phyloP scores from a whole-genome alignment of 2,113 vertebrate genomes.

The Clarias macrocephalus region DNA sequence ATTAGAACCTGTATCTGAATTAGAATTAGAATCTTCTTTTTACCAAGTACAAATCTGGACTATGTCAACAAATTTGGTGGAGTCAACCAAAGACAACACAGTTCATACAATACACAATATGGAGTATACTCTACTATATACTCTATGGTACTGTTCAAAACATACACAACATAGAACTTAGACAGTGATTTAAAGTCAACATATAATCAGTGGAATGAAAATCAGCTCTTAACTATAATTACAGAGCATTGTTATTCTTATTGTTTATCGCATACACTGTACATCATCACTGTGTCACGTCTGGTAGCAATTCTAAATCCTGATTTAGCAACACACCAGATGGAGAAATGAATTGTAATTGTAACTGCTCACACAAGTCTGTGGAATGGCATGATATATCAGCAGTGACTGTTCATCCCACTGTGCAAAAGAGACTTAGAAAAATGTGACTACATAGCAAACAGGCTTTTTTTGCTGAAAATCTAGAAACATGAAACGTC shows the following conservation, averaged over 20 bases:
- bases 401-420: neutral
- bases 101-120: neutral
- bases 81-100: neutral
- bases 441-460: neutral
- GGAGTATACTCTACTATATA: neutral
- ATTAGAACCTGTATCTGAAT: neutral
- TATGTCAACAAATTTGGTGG: neutral
- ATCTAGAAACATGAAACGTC: neutral
- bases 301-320: neutral
- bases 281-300: constrained; percentile 3
- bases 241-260: neutral
- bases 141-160: no score
- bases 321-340: constrained; percentile 14
- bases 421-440: neutral
- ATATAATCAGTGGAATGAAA: neutral
- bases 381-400: neutral
- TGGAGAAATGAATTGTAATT: neutral
- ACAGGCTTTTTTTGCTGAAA: neutral
- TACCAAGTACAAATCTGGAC: neutral
- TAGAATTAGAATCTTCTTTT: neutral
- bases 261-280: neutral
- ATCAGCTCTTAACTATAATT: neutral
- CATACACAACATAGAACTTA: neutral
- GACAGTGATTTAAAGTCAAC: neutral
- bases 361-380: constrained; percentile 5